Evolutionary conservation across 2,113 vertebrate species (phyloP), one percentile per base, ranked within the genome.

Genomic region (Rousettus leschenaultii): DNA sequence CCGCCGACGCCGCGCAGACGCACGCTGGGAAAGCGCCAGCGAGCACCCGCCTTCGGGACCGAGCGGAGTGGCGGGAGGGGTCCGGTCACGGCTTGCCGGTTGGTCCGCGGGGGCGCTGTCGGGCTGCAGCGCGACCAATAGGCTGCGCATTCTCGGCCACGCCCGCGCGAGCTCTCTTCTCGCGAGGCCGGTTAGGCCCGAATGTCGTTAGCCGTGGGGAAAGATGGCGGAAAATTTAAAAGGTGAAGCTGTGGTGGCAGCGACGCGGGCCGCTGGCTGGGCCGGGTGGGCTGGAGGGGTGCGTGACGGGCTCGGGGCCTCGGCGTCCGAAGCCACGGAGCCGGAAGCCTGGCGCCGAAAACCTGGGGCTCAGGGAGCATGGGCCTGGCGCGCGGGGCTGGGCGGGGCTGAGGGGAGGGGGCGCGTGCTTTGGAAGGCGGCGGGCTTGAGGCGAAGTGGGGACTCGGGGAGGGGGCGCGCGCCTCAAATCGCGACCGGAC

Each of bases 141-240:
- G 86, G 80, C 95, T 80, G 78, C 2, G 48, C 18, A 70, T 89
- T 65, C 82, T 87, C 93, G 93, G 94, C 96, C 92, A 96, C 95
- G 89, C 85, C 95, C 91, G 93, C 95, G 89, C 96, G 94, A 89
- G 90, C 74, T 86, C 89, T 92, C 92, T 88, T 98, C 94, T 95
- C 93, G 95, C 97, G 96, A 95, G 96, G 89, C 94, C 93, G 63
- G 95, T 48, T 97, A 97, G 97, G 95, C 98, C 97, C 96, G 96
- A 98, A 98, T 97, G 94, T 98, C 95, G 96, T 97, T 97, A 97
- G 97, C 95, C 94, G 96, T 97, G 95, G 94, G 93, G 96, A 97
- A 98, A 98, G 95, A 98, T 98, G 98, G 98, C 98, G 98, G 98
- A 98, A 98, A 98, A 98, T 98, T 98, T 98, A 98, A 98, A 98